Percentiles rank a stretch among this genome's conserved stretches.
Evolutionary conservation across 2,113 vertebrate genomes (phyloP).

Genomic region (Cyrtonyx montezumae): DNA sequence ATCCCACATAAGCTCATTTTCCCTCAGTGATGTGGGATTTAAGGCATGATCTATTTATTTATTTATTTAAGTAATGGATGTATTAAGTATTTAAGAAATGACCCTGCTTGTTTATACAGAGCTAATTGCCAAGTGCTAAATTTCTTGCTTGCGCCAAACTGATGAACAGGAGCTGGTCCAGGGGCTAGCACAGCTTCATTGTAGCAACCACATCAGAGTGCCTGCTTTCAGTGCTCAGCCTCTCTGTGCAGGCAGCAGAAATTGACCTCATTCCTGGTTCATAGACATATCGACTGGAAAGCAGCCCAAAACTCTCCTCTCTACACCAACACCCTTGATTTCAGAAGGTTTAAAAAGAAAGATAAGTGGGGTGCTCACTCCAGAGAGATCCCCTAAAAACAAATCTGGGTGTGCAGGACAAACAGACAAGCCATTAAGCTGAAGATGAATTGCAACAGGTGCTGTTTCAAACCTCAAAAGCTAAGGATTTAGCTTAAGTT

Average conservation of each 20-base stretch:
- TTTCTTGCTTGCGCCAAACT: not conserved
- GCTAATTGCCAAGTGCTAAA: not conserved
- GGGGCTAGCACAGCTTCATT: not conserved
- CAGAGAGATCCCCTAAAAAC: not conserved
- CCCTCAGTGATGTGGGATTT: not conserved
- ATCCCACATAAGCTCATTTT: not conserved
- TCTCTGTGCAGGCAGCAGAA: not conserved
- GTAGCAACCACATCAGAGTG: not conserved
- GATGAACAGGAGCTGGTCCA: rapidly evolving
- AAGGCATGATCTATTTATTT: not conserved
- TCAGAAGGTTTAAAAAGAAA: not conserved
- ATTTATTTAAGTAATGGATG: not conserved
- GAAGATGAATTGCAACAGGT: not conserved
- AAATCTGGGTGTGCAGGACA: not conserved
- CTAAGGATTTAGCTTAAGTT: not conserved
- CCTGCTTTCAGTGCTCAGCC: not conserved
- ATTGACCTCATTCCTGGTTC: rapidly evolving
- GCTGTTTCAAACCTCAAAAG: not conserved
- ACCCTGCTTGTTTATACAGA: not conserved
- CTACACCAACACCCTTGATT: not conserved
- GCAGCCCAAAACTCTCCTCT: not conserved
- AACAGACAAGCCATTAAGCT: rapidly evolving
- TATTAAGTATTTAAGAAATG: too few relatives aligned
- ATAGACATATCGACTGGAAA: not conserved
- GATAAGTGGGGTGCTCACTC: not conserved